Percentiles rank a stretch among this genome's conserved stretches.
Evolutionary conservation across 2,113 vertebrate genomes (phyloP).

Genomic region (Nicator chloris): DNA sequence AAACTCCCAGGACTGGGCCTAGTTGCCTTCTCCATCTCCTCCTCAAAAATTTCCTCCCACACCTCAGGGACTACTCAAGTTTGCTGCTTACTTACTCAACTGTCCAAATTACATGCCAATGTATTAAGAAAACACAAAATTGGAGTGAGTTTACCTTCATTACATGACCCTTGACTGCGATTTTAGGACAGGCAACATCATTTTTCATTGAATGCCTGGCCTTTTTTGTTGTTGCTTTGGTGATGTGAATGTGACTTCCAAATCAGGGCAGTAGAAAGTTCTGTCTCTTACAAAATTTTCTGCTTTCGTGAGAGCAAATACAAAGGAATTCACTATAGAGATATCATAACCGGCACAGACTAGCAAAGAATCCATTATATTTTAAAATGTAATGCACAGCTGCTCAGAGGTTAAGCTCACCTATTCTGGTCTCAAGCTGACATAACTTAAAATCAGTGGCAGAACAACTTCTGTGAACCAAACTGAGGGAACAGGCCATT

Average conservation of each 20-base stretch:
- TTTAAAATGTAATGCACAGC: neutral
- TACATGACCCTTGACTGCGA: neutral
- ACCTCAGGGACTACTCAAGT: neutral
- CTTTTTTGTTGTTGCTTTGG: neutral
- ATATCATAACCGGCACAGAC: neutral
- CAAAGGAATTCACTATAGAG: neutral
- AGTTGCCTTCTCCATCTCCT: neutral
- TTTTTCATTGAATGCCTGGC: neutral
- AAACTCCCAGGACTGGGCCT: neutral
- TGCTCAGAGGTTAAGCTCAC: neutral
- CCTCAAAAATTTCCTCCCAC: neutral
- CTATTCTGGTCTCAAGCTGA: conserved; percentile 20
- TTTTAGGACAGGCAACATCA: neutral
- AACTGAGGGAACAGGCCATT: conserved; percentile 6
- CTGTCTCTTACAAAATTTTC: neutral
- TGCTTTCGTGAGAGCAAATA: neutral
- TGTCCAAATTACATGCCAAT: neutral
- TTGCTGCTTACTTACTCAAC: neutral
- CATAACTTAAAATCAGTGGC: neutral
- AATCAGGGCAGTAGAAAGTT: neutral
- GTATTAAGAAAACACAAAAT: neutral
- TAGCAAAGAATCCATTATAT: neutral
- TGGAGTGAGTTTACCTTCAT: neutral
- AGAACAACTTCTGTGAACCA: neutral
- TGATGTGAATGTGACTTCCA: neutral